Conservation (phyloP, 2,888 invertebrate species). For the Caenorhabditis angaria region DNA sequence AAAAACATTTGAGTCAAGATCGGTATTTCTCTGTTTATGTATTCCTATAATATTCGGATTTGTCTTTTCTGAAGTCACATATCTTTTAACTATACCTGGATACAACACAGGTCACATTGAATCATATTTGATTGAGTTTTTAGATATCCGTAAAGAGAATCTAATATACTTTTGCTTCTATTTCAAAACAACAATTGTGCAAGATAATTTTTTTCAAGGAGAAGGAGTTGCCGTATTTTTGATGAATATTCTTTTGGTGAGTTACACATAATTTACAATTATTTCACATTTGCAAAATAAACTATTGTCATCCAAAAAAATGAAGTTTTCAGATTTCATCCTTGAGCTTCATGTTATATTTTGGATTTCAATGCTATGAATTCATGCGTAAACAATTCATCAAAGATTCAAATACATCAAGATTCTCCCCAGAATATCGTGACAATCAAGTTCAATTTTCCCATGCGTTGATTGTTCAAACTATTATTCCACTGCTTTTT, state of each 20-base stretch:
- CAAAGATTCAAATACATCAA: neutral
- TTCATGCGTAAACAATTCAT: too few relatives aligned
- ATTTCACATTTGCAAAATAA: neutral
- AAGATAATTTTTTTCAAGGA: neutral
- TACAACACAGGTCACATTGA: constrained; percentile 7
- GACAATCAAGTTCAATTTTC: constrained; percentile 14
- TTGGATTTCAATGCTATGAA: constrained; percentile 14
- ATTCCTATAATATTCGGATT: neutral
- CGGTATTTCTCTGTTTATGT: neutral
- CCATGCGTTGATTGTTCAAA: constrained; percentile 16
- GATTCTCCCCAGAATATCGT: neutral
- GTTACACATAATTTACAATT: too few relatives aligned
- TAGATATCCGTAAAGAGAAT: constrained; percentile 15
- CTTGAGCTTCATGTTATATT: neutral
- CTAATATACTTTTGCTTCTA: constrained; percentile 13
- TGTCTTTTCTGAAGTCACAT: neutral
- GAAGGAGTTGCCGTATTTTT: neutral
- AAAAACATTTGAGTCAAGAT: constrained; percentile 7
- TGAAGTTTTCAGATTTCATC: neutral
- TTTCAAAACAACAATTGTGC: neutral
- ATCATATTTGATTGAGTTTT: constrained; percentile 13
- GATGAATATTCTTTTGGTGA: neutral
- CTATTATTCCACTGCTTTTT: constrained; percentile 7
- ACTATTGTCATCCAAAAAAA: too few relatives aligned
- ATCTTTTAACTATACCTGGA: neutral